Base-by-base conservation (phyloP, 2,888 invertebrate species). In the Ferrisia virgata region DNA sequence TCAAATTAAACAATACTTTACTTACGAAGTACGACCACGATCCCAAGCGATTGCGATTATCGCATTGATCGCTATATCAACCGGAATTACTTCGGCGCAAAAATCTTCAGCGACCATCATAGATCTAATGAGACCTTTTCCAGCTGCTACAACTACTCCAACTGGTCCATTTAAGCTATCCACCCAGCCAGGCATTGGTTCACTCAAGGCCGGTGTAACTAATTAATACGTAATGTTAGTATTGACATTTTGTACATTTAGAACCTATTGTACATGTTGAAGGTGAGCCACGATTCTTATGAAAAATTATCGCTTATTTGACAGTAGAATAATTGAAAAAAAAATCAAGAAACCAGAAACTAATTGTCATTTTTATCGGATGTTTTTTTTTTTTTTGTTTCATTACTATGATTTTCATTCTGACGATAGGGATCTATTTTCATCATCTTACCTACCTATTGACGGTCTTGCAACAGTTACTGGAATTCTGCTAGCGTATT, bases 91-190 rank as follows among this genome's bases (percentile, higher is more conserved):
- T 86, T 95, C 94, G 0, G 93, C 92, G 0, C 89, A 87, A 85
- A 92, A 92, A 1, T 90, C 88, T 0, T 90, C 89, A 69, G 92
- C 90, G 87, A 94, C 94, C 86, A 94, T 93, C 94, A 97, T 94
- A 0, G 94, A 93, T 0, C 96, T 91, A 39, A 97, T 93, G 0
- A 96, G 93, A 22, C 97, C 97, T 89, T 96, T 96, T 0, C 94
- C 95, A 0, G 93, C 94, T 6, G 93, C 96, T 0, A 95, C 93
- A 89, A 96, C 90, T 0, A 96, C 90, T 13, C 97, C 96, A 1
- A 96, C 95, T 0, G 97, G 95, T 0, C 97, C 97, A 87, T 97
- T 96, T 80, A 95, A 90, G 87, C 95, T 96, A 88, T 97, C 96
- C 82, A 97, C 93, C 96, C 96, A 97, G 11, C 97, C 97, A 0